Evolutionary conservation across 2,113 vertebrate genomes (phyloP).

Genomic region (Paralichthys olivaceus): DNA sequence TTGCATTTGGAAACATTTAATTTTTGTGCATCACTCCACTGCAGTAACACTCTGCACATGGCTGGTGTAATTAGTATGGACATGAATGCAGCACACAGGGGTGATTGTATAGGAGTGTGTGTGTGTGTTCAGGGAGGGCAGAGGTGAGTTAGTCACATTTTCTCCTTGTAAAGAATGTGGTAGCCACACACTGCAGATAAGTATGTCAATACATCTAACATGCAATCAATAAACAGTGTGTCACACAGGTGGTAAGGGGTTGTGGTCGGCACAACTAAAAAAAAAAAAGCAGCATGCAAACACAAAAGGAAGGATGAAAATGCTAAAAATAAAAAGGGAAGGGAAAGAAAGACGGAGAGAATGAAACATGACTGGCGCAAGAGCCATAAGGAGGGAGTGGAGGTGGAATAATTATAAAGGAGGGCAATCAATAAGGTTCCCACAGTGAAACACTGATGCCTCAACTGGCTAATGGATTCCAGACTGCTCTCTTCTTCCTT

Average conservation of each 20-base stretch:
- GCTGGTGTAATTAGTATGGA: neutral
- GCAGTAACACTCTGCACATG: neutral
- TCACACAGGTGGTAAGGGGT: constrained; percentile 1
- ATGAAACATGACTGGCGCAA: constrained; percentile 48
- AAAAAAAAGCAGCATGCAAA: constrained; percentile 1
- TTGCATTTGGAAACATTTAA: neutral
- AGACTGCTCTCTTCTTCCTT: constrained; percentile 59
- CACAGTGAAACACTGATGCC: constrained; percentile 81
- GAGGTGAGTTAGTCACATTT: neutral
- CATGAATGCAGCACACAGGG: neutral
- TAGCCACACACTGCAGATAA: constrained; percentile 30
- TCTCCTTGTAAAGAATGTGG: constrained; percentile 42
- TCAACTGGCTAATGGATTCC: constrained; percentile 81
- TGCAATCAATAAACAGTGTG: constrained; percentile 30
- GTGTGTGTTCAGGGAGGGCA: neutral
- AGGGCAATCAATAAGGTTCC: constrained; percentile 85
- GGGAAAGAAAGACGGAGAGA: constrained; percentile 16
- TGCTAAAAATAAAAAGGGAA: neutral
- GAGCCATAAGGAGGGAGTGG: constrained; percentile 55
- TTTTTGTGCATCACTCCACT: neutral
- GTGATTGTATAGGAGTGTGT: neutral
- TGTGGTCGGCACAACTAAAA: neutral
- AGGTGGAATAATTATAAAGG: constrained; percentile 80
- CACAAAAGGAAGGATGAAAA: constrained; percentile 12
- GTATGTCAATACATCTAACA: constrained; percentile 32